Evolutionary conservation across 1,140 invertebrate species (phyloP).

Genomic region (Samia ricini): DNA sequence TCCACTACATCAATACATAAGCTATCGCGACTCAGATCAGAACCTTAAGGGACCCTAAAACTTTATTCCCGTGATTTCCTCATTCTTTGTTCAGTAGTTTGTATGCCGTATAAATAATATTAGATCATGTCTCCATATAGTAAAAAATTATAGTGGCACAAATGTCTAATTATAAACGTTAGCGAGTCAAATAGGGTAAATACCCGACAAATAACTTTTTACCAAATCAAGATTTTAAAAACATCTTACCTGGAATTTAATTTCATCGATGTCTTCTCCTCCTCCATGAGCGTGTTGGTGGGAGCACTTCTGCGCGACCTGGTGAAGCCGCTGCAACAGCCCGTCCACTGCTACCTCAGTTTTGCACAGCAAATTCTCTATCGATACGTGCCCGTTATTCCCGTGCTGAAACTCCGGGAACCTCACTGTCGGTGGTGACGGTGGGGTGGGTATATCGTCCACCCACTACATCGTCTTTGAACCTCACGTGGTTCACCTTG

Average conservation of each 20-base stretch:
- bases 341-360: slow-evolving; percentile 83
- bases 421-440: slow-evolving; percentile 71
- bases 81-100: too few relatives aligned
- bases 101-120: too few relatives aligned
- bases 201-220: too few relatives aligned
- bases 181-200: too few relatives aligned
- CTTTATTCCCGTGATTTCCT: too few relatives aligned
- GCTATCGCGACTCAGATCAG: too few relatives aligned
- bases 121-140: too few relatives aligned
- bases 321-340: slow-evolving; percentile 81
- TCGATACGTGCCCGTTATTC: slow-evolving; percentile 79
- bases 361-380: slow-evolving; percentile 81
- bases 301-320: slow-evolving; percentile 82
- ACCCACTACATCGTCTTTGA: slow-evolving; percentile 69
- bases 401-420: slow-evolving; percentile 61
- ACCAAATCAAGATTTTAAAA: too few relatives aligned
- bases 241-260: slow-evolving; percentile 81
- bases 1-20: too few relatives aligned
- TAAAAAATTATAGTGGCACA: too few relatives aligned
- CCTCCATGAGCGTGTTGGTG: slow-evolving; percentile 84
- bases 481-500: slow-evolving; percentile 70
- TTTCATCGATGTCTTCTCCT: slow-evolving; percentile 83
- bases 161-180: too few relatives aligned
- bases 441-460: slow-evolving; percentile 69
- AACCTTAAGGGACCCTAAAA: too few relatives aligned